Evolutionary conservation across 2,797 vertebrate genomes (phyloP).

Genomic region (Sebastes diploproa): DNA sequence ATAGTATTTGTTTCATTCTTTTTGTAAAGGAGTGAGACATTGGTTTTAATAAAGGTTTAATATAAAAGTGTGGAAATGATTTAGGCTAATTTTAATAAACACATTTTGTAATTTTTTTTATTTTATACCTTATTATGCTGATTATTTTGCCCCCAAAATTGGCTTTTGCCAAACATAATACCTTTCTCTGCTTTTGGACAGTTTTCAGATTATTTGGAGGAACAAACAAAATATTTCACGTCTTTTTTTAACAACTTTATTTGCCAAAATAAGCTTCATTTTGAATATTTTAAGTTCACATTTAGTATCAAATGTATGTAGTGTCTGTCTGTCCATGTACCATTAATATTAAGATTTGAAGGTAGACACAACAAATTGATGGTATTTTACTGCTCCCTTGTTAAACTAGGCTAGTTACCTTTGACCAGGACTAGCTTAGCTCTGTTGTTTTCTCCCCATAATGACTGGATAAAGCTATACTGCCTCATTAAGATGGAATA

Average conservation of each 20-base stretch:
- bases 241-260: not conserved
- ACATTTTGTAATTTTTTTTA: not conserved
- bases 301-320: not conserved
- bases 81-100: not conserved
- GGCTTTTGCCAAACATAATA: fast-evolving
- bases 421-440: not conserved
- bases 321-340: not conserved
- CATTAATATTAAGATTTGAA: not conserved
- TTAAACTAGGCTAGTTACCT: not conserved
- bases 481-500: fast-evolving
- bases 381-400: not conserved
- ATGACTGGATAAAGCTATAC: not conserved
- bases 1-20: not conserved
- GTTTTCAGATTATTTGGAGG: not conserved
- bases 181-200: not conserved
- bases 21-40: not conserved
- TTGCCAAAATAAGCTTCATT: not conserved
- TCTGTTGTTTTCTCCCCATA: not conserved
- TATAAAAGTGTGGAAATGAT: not conserved
- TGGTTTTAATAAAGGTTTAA: not conserved
- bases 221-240: not conserved
- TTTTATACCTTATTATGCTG: not conserved
- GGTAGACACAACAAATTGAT: not conserved
- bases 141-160: not conserved
- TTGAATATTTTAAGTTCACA: not conserved